Percentiles rank a stretch among this genome's conserved stretches.
These are phyloP conservation scores for Dicyrtoma fusca DNA, from an alignment of 2,888 invertebrate genomes.

Conservation along the genomic window DNA sequence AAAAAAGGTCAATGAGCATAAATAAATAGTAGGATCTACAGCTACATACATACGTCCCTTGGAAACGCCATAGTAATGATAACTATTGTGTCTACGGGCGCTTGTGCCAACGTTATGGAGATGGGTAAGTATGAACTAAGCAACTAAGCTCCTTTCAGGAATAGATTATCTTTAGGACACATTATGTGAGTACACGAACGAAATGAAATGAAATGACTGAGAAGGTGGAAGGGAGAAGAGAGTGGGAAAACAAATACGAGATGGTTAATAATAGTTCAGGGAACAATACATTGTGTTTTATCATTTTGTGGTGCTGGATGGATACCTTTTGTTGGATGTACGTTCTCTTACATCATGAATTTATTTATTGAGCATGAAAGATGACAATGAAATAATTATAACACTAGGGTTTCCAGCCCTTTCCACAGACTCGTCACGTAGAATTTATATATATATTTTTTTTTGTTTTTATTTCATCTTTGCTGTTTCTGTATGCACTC, in stretches of 20 bases:
- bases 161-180: not conserved
- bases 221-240: no score
- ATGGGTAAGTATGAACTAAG: not conserved
- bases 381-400: conserved; percentile 17
- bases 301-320: no score
- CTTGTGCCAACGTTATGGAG: not conserved
- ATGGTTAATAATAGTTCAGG: no score
- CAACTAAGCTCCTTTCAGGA: not conserved
- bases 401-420: not conserved
- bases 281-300: no score
- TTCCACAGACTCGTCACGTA: not conserved
- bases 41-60: not conserved
- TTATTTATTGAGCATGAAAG: not conserved
- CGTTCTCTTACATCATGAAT: not conserved
- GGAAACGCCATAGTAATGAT: not conserved
- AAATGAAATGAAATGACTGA: not conserved
- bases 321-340: not conserved
- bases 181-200: not conserved
- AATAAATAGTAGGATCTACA: not conserved
- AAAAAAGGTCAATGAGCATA: no score
- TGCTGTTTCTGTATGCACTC: not conserved
- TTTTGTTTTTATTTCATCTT: not conserved
- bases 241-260: no score
- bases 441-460: not conserved
- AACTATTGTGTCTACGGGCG: not conserved